These are phyloP conservation scores for Boleophthalmus pectinirostris DNA, from an alignment of 2,113 vertebrate species.

Conservation along the genomic window DNA sequence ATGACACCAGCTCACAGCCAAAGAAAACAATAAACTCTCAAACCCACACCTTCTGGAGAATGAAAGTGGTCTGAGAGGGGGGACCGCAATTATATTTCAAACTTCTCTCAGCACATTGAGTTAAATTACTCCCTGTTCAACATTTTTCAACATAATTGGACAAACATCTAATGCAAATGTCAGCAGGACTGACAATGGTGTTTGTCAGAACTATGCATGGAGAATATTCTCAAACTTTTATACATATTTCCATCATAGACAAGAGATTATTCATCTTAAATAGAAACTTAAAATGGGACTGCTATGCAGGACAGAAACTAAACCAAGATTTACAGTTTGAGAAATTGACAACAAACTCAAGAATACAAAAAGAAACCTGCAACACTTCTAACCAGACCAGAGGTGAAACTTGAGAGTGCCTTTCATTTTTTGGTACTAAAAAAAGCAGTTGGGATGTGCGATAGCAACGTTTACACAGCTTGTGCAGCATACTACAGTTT, in stretches of 20 bases:
- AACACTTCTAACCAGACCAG: no score
- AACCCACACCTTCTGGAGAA: background rate
- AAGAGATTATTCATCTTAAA: background rate
- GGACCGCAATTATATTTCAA: background rate
- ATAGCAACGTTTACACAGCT: no score
- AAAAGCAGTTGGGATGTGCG: no score
- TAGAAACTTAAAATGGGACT: background rate
- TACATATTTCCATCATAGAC: background rate
- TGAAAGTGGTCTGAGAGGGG: background rate
- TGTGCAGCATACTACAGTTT: background rate
- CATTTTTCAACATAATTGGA: background rate
- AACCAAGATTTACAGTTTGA: background rate
- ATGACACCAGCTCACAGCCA: background rate
- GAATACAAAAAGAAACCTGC: background rate
- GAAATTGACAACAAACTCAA: background rate
- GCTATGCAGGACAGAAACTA: background rate
- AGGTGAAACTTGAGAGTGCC: background rate
- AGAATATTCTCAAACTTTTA: background rate
- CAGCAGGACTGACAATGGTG: background rate
- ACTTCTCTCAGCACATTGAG: background rate
- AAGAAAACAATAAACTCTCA: slow-evolving; percentile 6
- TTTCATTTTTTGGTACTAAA: no score
- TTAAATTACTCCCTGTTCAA: background rate
- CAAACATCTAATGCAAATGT: slow-evolving; percentile 7
- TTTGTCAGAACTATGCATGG: no score